Conservation (phyloP, 2,113 vertebrate genomes). For the Aegithalos caudatus region DNA sequence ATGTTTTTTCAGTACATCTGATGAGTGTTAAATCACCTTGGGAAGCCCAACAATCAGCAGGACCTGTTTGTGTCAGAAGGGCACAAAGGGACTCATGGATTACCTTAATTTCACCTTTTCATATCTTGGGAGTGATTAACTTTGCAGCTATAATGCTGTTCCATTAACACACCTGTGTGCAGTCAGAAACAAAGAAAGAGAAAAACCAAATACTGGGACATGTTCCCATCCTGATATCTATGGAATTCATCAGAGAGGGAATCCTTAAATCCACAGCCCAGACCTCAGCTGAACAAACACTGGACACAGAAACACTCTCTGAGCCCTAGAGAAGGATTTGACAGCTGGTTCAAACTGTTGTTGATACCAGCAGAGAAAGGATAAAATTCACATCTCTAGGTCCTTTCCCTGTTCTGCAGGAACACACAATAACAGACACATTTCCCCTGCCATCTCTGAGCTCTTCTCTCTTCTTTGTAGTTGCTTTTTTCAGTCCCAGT, state of each 20-base stretch:
- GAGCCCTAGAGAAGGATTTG: neutral
- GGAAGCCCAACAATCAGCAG: neutral
- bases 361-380: neutral
- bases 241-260: neutral
- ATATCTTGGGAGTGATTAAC: neutral
- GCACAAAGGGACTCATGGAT: neutral
- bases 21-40: neutral
- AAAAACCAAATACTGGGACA: neutral
- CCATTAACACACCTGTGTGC: neutral
- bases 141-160: neutral
- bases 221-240: neutral
- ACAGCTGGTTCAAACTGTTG: neutral
- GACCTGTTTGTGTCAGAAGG: neutral
- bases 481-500: neutral
- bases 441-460: neutral
- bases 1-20: neutral
- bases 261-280: neutral
- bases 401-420: neutral
- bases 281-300: neutral
- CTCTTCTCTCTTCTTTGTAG: neutral
- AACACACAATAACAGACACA: neutral
- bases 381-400: neutral
- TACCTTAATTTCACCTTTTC: neutral
- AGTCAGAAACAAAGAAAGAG: neutral
- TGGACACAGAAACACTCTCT: neutral